phyloP scores from a whole-genome alignment of 2,888 invertebrate genomes.

The Bhutanitis thaidina region DNA sequence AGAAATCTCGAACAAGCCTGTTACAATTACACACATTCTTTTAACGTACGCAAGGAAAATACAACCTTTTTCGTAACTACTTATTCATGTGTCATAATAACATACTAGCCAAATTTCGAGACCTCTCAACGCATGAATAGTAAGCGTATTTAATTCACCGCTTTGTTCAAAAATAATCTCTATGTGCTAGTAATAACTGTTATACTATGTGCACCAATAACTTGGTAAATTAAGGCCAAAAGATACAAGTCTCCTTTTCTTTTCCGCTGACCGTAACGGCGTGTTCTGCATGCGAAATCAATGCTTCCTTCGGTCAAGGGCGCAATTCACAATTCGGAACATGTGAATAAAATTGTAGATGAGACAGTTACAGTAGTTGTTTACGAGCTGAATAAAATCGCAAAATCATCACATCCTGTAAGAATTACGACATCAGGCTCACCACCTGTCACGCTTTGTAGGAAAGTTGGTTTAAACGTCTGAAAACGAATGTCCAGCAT shows the following conservation, averaged over 20 bases:
- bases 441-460: background rate
- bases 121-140: background rate
- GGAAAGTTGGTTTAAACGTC: too few relatives aligned
- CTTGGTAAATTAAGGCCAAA: conserved; percentile 4
- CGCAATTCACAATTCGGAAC: conserved; percentile 10
- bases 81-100: conserved; percentile 5
- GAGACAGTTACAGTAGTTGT: background rate
- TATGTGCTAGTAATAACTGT: background rate
- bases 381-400: background rate
- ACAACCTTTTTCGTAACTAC: conserved; percentile 8
- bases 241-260: conserved; percentile 5
- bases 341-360: background rate
- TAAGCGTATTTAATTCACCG: background rate
- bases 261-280: conserved; percentile 21
- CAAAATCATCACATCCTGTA: background rate
- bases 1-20: background rate
- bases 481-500: too few relatives aligned
- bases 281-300: conserved; percentile 15
- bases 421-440: background rate
- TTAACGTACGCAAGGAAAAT: background rate
- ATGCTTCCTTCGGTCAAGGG: conserved; percentile 18
- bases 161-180: background rate
- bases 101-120: background rate
- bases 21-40: background rate
- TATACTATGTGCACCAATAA: background rate